phyloP scores from a whole-genome alignment of 1,140 invertebrate species.

The Camponotus pennsylvanicus region DNA sequence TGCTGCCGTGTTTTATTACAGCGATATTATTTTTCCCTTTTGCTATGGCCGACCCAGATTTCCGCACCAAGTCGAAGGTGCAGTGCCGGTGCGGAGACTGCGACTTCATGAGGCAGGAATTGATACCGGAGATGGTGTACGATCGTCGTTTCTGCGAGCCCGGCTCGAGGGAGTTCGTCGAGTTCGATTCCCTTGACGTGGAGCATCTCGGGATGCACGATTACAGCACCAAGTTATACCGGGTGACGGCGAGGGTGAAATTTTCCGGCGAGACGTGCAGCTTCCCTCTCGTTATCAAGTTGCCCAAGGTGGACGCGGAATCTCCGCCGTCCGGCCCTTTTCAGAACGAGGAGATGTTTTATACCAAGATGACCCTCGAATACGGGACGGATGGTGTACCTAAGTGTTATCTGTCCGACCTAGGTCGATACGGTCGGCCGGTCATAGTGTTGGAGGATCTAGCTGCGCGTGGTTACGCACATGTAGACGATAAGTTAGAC shows the following conservation, averaged over 20 bases:
- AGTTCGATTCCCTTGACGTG: slow-evolving; percentile 72
- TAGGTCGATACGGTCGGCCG: slow-evolving; percentile 79
- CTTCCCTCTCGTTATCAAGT: slow-evolving; percentile 79
- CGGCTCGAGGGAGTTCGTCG: slow-evolving; percentile 83
- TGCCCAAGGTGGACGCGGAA: slow-evolving; percentile 45
- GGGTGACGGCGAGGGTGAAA: slow-evolving; percentile 68
- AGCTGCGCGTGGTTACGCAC: slow-evolving; percentile 69
- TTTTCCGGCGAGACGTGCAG: slow-evolving; percentile 78
- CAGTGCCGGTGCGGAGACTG: slow-evolving; percentile 51
- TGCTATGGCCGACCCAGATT: slow-evolving; percentile 39
- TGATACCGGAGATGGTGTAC: slow-evolving; percentile 82
- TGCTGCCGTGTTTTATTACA: slow-evolving; percentile 61
- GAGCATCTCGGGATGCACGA: slow-evolving; percentile 31
- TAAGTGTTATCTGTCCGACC: slow-evolving; percentile 79
- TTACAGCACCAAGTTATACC: slow-evolving; percentile 51
- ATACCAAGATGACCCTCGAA: slow-evolving; percentile 75
- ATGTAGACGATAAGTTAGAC: slow-evolving; percentile 51
- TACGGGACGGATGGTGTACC: slow-evolving; percentile 72
- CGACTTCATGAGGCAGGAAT: slow-evolving; percentile 76
- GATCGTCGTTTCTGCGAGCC: slow-evolving; percentile 81
- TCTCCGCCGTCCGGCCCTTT: slow-evolving; percentile 46
- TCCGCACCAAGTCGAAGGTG: slow-evolving; percentile 17
- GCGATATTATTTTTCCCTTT: slow-evolving; percentile 58
- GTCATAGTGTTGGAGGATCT: slow-evolving; percentile 81
- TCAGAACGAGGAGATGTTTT: slow-evolving; percentile 82